phyloP scores from a whole-genome alignment of 2,888 invertebrate genomes.

The Polydrusus tereticollis region DNA sequence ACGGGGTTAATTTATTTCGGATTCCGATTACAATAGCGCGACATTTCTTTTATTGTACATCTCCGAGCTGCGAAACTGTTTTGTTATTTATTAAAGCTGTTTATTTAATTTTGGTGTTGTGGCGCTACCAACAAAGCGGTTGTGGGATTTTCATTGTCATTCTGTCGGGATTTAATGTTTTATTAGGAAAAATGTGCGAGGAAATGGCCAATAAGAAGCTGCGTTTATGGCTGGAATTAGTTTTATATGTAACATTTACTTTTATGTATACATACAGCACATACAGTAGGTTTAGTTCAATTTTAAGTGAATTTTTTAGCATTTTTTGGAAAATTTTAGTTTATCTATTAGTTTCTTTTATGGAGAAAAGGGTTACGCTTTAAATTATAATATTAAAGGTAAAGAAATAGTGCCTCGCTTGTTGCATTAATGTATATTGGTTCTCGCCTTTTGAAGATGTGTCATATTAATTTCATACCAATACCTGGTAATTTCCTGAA shows the following conservation, averaged over 20 bases:
- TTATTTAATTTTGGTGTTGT: constrained; percentile 25
- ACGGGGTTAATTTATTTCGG: constrained; percentile 44
- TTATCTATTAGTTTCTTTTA: too few relatives aligned
- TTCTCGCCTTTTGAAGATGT: too few relatives aligned
- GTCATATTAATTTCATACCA: too few relatives aligned
- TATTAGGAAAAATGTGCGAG: not conserved
- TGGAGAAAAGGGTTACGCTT: too few relatives aligned
- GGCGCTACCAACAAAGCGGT: not conserved
- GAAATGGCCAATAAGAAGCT: not conserved
- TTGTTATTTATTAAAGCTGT: constrained; percentile 26
- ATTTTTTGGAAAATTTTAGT: too few relatives aligned
- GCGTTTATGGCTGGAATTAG: not conserved
- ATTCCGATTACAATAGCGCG: constrained; percentile 33
- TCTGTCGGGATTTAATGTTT: not conserved
- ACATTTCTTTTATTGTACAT: constrained; percentile 36
- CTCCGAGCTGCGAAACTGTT: constrained; percentile 18
- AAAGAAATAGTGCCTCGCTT: too few relatives aligned
- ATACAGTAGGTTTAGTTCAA: too few relatives aligned
- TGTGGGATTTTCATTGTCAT: not conserved
- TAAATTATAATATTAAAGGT: too few relatives aligned
- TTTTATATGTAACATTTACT: not conserved
- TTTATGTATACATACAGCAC: too few relatives aligned
- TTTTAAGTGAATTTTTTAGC: too few relatives aligned
- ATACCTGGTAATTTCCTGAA: too few relatives aligned
- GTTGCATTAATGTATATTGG: too few relatives aligned